phyloP scores from a whole-genome alignment of 2,113 vertebrate genomes.

The Meleagris gallopavo region DNA sequence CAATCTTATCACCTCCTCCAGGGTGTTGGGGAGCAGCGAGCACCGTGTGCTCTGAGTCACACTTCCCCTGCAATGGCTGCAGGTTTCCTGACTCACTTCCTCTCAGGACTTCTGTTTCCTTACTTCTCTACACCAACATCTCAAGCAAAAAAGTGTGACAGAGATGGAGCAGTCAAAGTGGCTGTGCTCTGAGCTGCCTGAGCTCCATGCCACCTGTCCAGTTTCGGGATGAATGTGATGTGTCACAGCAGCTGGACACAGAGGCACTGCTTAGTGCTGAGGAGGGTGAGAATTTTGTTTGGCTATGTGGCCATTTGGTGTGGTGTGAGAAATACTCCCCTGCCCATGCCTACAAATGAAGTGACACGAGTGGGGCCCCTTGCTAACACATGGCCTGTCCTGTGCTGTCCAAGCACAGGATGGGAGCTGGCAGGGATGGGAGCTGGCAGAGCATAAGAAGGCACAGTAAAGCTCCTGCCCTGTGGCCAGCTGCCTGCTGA shows the following conservation, averaged over 20 bases:
- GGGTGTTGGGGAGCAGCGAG: constrained; percentile 14
- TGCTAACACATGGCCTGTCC: neutral
- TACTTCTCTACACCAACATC: neutral
- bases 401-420: neutral
- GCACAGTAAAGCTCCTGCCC: neutral
- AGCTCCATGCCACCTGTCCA: accelerated
- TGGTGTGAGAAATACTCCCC: neutral
- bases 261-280: neutral
- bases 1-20: constrained; percentile 72
- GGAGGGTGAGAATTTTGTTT: neutral
- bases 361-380: neutral
- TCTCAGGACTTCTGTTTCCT: constrained; percentile 50
- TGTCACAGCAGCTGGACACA: neutral
- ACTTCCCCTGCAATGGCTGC: constrained; percentile 1
- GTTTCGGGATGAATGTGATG: neutral
- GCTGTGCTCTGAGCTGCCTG: neutral
- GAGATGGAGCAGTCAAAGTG: neutral
- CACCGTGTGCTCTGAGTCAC: constrained; percentile 45
- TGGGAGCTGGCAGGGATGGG: neutral
- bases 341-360: neutral
- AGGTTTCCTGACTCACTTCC: constrained; percentile 72
- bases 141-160: neutral
- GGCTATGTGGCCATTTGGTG: neutral
- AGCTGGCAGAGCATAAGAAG: neutral
- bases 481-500: neutral